A percentile compares a stretch with the other conserved stretches of the same genome.
These are phyloP conservation scores for Chaetodon auriga DNA, from an alignment of 2,113 vertebrate genomes.

Conservation along the genomic window DNA sequence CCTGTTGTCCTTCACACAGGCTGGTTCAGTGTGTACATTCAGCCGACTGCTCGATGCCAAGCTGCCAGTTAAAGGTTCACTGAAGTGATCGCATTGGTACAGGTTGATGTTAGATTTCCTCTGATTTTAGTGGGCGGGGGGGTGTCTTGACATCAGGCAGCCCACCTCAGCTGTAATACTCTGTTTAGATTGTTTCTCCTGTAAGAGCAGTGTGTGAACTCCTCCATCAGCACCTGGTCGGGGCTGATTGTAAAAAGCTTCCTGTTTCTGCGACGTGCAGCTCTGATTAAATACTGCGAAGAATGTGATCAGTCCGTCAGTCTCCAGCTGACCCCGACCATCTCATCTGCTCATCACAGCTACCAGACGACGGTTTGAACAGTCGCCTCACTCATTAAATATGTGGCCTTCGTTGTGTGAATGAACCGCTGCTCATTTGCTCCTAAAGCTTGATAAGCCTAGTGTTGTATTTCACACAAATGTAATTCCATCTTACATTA, in stretches of 20 bases:
- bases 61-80: background rate
- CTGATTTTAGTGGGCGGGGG: background rate
- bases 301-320: background rate
- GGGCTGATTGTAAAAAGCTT: background rate
- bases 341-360: background rate
- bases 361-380: background rate
- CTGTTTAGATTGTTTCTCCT: background rate
- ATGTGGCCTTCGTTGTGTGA: background rate
- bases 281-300: background rate
- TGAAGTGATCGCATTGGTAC: background rate
- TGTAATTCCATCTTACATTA: background rate
- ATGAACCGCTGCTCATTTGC: background rate
- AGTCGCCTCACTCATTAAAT: background rate
- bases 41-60: background rate
- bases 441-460: background rate
- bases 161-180: background rate
- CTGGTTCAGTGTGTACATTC: background rate
- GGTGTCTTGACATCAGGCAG: background rate
- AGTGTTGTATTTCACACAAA: background rate
- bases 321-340: background rate
- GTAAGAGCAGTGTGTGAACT: background rate
- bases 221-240: no score
- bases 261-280: background rate
- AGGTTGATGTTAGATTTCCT: background rate
- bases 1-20: background rate